Percentiles rank a stretch among this genome's conserved stretches.
Evolutionary conservation across 2,888 invertebrate species (phyloP).

Genomic region (Copidosoma aretas): DNA sequence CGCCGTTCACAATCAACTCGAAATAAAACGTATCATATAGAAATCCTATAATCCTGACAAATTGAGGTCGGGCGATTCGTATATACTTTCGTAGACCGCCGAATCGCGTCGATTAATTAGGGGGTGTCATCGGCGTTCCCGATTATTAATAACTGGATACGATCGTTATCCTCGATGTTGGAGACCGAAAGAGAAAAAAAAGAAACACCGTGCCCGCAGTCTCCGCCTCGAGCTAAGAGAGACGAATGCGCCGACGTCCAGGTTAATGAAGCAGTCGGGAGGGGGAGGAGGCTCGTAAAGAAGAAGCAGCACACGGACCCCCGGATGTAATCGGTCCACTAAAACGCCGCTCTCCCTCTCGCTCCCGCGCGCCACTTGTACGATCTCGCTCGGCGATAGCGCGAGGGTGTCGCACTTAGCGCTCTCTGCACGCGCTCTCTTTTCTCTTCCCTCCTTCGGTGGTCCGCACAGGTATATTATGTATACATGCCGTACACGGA

Average conservation of each 20-base stretch:
- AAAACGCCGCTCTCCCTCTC: conserved; percentile 37
- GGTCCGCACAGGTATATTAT: too few relatives aligned
- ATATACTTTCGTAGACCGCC: neutral
- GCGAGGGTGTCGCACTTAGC: conserved; percentile 53
- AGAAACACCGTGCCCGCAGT: conserved; percentile 3
- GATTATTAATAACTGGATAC: conserved; percentile 2
- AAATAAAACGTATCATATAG: conserved; percentile 6
- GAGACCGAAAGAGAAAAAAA: conserved; percentile 29
- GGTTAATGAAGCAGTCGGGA: conserved; percentile 55
- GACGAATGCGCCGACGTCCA: conserved; percentile 47
- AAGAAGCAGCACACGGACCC: conserved; percentile 32
- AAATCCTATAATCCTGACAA: conserved; percentile 8
- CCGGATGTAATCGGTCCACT: conserved; percentile 42
- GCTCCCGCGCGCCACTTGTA: conserved; percentile 44
- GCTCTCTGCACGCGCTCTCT: conserved; percentile 55
- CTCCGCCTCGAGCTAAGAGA: conserved; percentile 47
- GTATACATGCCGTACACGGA: too few relatives aligned
- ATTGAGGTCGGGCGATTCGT: neutral
- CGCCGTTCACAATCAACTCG: too few relatives aligned
- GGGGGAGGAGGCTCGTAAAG: conserved; percentile 24
- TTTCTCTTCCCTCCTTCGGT: too few relatives aligned
- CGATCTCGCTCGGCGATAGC: conserved; percentile 56
- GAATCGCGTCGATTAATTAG: neutral
- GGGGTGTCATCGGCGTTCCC: neutral
- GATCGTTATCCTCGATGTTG: too few relatives aligned